A percentile compares a stretch with the other conserved stretches of the same genome.
These are phyloP conservation scores for Camponotus fellah DNA, from an alignment of 2,888 invertebrate species.

Conservation along the genomic window DNA sequence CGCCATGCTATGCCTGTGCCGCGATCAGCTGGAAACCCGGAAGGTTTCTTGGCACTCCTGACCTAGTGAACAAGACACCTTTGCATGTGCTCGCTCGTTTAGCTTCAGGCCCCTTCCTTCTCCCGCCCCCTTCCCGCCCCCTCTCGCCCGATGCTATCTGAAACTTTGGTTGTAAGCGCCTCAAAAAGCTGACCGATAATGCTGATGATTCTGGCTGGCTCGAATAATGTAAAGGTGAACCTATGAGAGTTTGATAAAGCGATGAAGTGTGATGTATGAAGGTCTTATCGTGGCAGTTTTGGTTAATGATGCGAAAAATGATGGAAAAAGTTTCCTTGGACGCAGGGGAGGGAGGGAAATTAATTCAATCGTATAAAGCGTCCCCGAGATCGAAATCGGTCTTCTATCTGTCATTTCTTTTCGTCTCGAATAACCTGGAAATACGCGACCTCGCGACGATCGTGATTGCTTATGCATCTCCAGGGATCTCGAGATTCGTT, in stretches of 20 bases:
- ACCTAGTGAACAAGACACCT: conserved; percentile 84
- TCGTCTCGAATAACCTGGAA: neutral
- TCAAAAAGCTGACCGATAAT: conserved; percentile 3
- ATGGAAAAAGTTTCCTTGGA: neutral
- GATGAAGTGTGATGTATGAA: conserved; percentile 1
- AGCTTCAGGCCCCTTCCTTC: conserved; percentile 56
- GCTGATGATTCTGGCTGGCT: neutral
- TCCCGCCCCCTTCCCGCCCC: conserved; percentile 46
- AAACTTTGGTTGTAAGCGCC: conserved; percentile 34
- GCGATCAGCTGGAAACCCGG: conserved; percentile 79
- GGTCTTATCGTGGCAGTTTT: neutral
- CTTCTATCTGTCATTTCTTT: neutral
- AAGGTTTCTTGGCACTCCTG: conserved; percentile 84
- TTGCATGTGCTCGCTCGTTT: conserved; percentile 80
- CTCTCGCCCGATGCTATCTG: conserved; percentile 47
- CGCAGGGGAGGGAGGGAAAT: neutral
- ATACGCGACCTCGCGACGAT: conserved; percentile 7
- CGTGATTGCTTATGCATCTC: conserved; percentile 13
- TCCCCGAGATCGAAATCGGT: neutral
- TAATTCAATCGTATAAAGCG: neutral
- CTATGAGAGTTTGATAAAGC: neutral
- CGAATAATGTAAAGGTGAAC: neutral
- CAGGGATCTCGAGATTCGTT: conserved; percentile 12
- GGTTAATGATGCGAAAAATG: neutral
- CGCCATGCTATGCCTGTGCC: conserved; percentile 75